Percentiles rank a stretch among this genome's conserved stretches.
Conservation (phyloP, 2,888 invertebrate species). For the Steinernema carpocapsae region DNA sequence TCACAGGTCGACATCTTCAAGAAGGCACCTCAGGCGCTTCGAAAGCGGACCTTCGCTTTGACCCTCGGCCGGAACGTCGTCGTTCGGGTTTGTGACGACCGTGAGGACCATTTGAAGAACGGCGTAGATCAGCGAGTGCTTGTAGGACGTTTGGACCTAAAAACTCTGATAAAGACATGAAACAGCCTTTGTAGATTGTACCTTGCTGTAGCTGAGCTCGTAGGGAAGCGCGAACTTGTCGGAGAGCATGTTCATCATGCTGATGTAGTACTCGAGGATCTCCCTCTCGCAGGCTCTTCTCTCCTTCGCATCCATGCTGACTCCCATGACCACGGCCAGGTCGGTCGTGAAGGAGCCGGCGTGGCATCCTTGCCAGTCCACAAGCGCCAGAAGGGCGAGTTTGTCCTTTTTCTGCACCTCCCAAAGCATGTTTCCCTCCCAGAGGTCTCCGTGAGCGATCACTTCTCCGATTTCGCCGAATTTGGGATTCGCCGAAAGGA, state of each 20-base stretch:
- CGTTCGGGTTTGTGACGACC: conserved; percentile 38
- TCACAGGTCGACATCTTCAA: conserved; percentile 37
- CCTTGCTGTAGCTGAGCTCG: neutral
- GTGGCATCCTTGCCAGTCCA: conserved; percentile 37
- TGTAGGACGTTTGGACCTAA: conserved; percentile 36
- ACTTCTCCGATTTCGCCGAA: conserved; percentile 29
- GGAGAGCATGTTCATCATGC: neutral
- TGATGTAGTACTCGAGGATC: conserved; percentile 26
- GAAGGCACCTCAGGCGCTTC: conserved; percentile 28
- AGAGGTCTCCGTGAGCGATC: conserved; percentile 34
- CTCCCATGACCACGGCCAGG: conserved; percentile 36
- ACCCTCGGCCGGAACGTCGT: conserved; percentile 30
- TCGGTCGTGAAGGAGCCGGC: conserved; percentile 37
- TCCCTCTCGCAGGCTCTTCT: conserved; percentile 32
- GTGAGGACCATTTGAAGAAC: conserved; percentile 35
- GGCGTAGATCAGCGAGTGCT: conserved; percentile 36
- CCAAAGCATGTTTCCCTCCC: conserved; percentile 36
- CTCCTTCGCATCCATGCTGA: conserved; percentile 36
- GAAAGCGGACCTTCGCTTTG: conserved; percentile 30
- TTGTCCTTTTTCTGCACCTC: conserved; percentile 24
- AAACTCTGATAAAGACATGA: neutral
- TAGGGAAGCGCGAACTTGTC: conserved; percentile 23
- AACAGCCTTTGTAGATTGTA: neutral
- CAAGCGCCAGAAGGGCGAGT: conserved; percentile 30
- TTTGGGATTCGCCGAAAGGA: conserved; percentile 12